Base-by-base conservation (phyloP, 2,888 invertebrate genomes). In the Leptinotarsa rubiginosa region DNA sequence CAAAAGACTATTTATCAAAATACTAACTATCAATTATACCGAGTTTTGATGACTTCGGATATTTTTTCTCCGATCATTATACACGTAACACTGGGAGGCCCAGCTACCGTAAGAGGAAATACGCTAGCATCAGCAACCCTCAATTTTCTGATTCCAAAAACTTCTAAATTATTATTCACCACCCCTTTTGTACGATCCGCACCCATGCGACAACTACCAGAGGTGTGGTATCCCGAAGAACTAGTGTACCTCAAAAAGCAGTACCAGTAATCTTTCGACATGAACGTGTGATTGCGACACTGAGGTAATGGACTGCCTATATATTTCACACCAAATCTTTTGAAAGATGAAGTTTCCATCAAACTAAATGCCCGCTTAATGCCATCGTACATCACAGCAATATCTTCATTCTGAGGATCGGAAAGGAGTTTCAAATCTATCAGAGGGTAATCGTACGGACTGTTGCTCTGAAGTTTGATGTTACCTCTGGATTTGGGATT, bases 181-280 rank as follows among this genome's bases (percentile, higher is more conserved):
- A 93, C 90, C 0, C 86, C 88, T 0, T 89, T 89, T 81, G 92
- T 91, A 0, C 83, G 87, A 4, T 84, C 84, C 0, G 92, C 91
- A 0, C 93, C 93, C 93, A 94, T 93, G 78, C 92, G 91, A 80
- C 92, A 92, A 0, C 93, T 92, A 4, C 91, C 92, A 76, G 91
- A 89, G 80, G 92, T 92, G 85, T 93, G 93, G 47, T 66, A 69
- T 15, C 52, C 68, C 20, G 72, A 80, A 15, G 85, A 84, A 7
- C 83, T 84, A 0, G 75, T 84, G 41, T 91, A 77, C 70, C 80
- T 76, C 52, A 83, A 73, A 25, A 91, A 91, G 84, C 94, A 94
- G 75, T 91, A 90, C 92, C 93, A 93, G 82, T 93, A 94, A 49
- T 90, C 90, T 74, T 92, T 92, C 1, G 90, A 88, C 76, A 89